Percentiles rank a stretch among this genome's conserved stretches.
Conservation (phyloP, 2,113 vertebrate species). For the Otolemur garnettii region DNA sequence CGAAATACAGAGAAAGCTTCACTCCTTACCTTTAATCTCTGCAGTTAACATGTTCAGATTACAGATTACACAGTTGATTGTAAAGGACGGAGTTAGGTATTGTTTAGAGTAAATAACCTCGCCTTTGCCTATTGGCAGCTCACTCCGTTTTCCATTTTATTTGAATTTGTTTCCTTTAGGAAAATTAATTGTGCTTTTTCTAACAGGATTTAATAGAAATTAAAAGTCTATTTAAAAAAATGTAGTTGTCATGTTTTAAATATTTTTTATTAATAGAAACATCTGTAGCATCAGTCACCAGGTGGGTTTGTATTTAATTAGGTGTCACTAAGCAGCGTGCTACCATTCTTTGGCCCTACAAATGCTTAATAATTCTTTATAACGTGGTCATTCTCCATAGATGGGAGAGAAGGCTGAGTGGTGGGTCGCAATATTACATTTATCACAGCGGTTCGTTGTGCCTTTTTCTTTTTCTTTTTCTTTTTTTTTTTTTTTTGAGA, state of each 20-base stretch:
- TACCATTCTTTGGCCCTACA: constrained; percentile 4
- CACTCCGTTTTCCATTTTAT: background rate
- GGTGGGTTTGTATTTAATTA: background rate
- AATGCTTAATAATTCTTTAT: constrained; percentile 9
- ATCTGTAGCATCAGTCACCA: background rate
- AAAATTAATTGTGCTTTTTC: constrained; percentile 32
- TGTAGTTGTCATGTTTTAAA: background rate
- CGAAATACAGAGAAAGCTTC: background rate
- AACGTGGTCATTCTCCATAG: background rate
- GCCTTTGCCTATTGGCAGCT: background rate
- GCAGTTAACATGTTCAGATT: background rate
- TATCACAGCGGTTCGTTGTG: background rate
- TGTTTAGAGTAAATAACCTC: background rate
- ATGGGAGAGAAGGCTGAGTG: background rate
- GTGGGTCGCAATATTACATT: background rate
- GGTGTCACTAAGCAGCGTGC: background rate
- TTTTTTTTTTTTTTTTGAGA: no score
- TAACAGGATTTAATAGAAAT: constrained; percentile 21
- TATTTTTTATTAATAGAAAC: constrained; percentile 59
- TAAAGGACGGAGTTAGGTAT: background rate
- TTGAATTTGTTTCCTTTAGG: background rate
- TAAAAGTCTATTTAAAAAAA: background rate
- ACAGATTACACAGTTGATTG: background rate
- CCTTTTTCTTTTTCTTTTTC: no score
- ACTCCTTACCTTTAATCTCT: constrained; percentile 7